These are phyloP conservation scores for Lepisosteus osseus DNA, from an alignment of 2,113 vertebrate genomes.

Conservation along the genomic window DNA sequence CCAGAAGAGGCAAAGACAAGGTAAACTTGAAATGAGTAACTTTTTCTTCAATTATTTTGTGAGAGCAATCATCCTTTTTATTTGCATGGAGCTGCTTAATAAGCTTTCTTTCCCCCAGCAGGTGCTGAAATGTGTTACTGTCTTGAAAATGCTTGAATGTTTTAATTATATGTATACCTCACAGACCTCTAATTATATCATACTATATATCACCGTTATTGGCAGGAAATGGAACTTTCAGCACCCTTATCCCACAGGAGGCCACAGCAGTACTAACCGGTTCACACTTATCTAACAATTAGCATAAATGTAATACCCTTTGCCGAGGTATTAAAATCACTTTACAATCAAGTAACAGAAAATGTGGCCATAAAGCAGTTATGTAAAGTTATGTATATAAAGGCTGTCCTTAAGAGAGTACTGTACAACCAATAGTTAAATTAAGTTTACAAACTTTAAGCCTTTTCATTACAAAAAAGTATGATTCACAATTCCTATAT, in stretches of 20 bases:
- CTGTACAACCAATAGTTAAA: too few species aligned
- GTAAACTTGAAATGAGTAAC: conserved; percentile 50
- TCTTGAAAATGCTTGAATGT: background rate
- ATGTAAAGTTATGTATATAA: too few species aligned
- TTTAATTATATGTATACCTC: conserved; percentile 11
- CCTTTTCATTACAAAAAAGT: too few species aligned
- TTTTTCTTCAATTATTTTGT: conserved; percentile 8
- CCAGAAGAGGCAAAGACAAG: conserved; percentile 41
- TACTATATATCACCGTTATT: conserved; percentile 14
- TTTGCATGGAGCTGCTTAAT: conserved; percentile 13
- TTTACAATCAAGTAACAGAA: background rate
- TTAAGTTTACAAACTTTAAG: too few species aligned
- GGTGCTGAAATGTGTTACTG: background rate
- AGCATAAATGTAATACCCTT: conserved; percentile 3
- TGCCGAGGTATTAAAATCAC: background rate
- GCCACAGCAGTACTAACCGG: conserved; percentile 19
- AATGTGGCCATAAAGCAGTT: background rate
- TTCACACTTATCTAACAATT: conserved; percentile 24
- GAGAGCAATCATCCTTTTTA: conserved; percentile 1
- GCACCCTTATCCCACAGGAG: conserved; percentile 13
- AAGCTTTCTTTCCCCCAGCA: conserved; percentile 15
- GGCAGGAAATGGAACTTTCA: conserved; percentile 21
- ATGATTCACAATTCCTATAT: too few species aligned
- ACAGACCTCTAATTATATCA: conserved; percentile 23
- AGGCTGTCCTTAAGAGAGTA: too few species aligned